Evolutionary conservation across 2,113 vertebrate genomes (phyloP).

Genomic region (Orthonyx spaldingii): DNA sequence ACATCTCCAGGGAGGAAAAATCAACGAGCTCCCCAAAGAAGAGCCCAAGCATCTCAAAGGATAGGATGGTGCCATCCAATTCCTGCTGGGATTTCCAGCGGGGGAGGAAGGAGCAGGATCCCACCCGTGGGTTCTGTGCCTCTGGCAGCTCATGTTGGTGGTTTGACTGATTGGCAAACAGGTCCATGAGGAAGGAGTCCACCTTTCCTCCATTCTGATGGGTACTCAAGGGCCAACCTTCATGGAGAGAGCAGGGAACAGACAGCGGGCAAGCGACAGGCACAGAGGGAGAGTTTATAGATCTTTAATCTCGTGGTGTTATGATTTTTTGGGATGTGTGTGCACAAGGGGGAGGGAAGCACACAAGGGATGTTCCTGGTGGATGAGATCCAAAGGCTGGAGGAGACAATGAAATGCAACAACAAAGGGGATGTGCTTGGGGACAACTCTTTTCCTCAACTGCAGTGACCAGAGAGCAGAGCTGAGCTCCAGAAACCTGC

Average conservation of each 20-base stretch:
- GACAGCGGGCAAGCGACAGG: not conserved
- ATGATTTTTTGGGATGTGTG: not conserved
- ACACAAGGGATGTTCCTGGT: not conserved
- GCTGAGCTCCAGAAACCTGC: not conserved
- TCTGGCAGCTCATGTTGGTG: not conserved
- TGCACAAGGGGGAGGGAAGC: not conserved
- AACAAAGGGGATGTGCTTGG: not conserved
- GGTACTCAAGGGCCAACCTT: not conserved
- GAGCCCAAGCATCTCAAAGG: not conserved
- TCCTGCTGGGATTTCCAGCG: not conserved
- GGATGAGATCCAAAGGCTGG: not conserved
- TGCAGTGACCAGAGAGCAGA: not conserved
- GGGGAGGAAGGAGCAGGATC: not conserved
- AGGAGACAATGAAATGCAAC: not conserved
- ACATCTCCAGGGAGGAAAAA: not conserved
- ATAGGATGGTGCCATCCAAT: not conserved
- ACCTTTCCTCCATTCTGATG: not conserved
- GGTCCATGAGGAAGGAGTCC: not conserved
- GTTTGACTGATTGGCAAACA: not conserved
- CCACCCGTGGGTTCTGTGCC: fast-evolving
- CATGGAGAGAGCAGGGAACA: not conserved
- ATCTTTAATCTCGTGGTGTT: fast-evolving
- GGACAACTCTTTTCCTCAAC: fast-evolving
- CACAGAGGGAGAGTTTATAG: not conserved
- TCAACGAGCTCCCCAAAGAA: not conserved